Conservation (phyloP, 2,113 vertebrate species). For the Sialia sialis region DNA sequence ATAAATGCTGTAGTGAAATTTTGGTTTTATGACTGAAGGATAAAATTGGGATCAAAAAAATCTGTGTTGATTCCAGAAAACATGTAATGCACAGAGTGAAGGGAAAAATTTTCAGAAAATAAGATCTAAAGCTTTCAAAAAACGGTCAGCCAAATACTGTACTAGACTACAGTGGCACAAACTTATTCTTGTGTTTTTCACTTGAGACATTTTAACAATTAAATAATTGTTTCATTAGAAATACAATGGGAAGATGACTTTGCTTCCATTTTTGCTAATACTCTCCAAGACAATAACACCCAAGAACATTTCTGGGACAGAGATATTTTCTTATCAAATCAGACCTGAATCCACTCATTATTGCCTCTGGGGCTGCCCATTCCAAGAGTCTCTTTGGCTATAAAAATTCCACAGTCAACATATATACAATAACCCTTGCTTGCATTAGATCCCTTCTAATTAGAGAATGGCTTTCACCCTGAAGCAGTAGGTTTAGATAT, state of each 20-base stretch:
- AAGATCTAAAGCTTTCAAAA: background rate
- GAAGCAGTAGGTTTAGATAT: background rate
- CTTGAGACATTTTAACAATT: background rate
- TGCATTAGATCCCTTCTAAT: conserved; percentile 15
- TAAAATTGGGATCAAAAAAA: background rate
- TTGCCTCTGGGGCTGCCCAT: background rate
- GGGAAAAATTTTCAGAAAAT: background rate
- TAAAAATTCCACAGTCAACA: conserved; percentile 24
- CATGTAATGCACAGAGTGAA: background rate
- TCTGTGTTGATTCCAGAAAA: background rate
- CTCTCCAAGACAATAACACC: background rate
- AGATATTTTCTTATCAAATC: background rate
- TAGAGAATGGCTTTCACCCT: background rate
- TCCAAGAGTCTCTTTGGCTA: background rate
- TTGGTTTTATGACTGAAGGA: background rate
- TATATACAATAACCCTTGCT: background rate
- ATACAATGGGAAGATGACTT: background rate
- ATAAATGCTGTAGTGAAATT: background rate
- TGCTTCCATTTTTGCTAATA: background rate
- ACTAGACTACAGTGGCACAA: background rate
- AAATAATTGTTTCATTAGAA: background rate
- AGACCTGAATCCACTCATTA: background rate
- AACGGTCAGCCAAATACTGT: background rate
- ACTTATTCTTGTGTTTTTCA: background rate
- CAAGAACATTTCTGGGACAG: background rate